A percentile compares a stretch with the other conserved stretches of the same genome.
Evolutionary conservation across 2,113 vertebrate genomes (phyloP).

Genomic region (Pseudopodoces humilis): DNA sequence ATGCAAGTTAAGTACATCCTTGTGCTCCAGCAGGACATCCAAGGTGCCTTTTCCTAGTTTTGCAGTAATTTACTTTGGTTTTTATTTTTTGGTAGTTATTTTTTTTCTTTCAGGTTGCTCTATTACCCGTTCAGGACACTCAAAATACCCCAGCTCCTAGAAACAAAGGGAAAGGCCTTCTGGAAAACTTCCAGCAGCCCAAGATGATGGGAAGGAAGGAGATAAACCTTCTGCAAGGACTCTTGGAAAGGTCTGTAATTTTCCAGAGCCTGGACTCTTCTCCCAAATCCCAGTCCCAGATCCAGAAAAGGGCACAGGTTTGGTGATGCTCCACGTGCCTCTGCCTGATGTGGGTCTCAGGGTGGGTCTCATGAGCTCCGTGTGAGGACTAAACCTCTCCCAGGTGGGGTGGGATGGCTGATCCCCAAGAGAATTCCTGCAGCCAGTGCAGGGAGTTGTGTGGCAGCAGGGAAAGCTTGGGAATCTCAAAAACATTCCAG

Average conservation of each 20-base stretch:
- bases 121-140: background rate
- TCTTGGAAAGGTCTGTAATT: background rate
- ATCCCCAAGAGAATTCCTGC: background rate
- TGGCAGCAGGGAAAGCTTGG: background rate
- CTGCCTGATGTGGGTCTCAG: background rate
- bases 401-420: background rate
- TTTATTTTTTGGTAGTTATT: background rate
- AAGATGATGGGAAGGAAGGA: background rate
- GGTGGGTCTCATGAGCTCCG: fast-evolving
- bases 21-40: background rate
- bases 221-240: background rate
- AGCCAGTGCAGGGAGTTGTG: background rate
- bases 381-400: background rate
- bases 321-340: background rate
- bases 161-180: background rate
- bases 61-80: background rate
- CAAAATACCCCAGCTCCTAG: fast-evolving
- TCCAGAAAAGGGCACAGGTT: background rate
- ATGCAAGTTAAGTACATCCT: background rate
- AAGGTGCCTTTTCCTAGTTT: background rate
- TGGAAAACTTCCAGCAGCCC: background rate
- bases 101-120: background rate
- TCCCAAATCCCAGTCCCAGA: background rate
- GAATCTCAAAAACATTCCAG: background rate
- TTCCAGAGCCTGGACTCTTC: background rate